These are phyloP conservation scores for Helicoverpa assulta DNA, from an alignment of 2,888 invertebrate species.

Conservation along the genomic window DNA sequence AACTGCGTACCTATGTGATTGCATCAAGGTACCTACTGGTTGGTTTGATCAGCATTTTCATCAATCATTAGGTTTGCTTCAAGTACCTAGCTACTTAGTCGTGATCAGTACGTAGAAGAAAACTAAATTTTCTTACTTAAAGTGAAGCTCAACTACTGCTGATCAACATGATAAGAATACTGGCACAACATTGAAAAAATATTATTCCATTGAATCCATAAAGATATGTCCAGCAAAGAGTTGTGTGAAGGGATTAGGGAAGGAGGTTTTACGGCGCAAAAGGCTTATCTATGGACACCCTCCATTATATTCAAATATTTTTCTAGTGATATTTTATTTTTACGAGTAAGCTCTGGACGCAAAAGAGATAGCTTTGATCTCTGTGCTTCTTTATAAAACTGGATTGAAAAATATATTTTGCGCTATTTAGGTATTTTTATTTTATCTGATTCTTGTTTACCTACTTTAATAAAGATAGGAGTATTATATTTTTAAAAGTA, in stretches of 20 bases:
- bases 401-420: slow-evolving; percentile 55
- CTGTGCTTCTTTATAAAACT: slow-evolving; percentile 60
- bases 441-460: slow-evolving; percentile 28
- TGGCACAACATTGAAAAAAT: slow-evolving; percentile 41
- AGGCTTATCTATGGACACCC: slow-evolving; percentile 81
- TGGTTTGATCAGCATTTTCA: no score
- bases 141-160: background rate
- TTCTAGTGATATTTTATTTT: slow-evolving; percentile 87
- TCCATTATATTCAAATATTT: slow-evolving; percentile 85
- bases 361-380: slow-evolving; percentile 82
- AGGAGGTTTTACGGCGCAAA: slow-evolving; percentile 63
- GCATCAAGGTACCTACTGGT: no score
- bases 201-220: slow-evolving; percentile 70
- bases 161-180: slow-evolving; percentile 26
- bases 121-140: background rate
- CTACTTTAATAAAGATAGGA: background rate
- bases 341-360: slow-evolving; percentile 68
- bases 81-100: no score
- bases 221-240: slow-evolving; percentile 84
- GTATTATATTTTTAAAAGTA: no score
- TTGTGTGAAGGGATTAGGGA: slow-evolving; percentile 79
- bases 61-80: no score
- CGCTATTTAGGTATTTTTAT: slow-evolving; percentile 60
- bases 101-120: no score
- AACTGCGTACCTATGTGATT: no score